phyloP scores from a whole-genome alignment of 2,888 invertebrate species.

The Quadroppia sp. region DNA sequence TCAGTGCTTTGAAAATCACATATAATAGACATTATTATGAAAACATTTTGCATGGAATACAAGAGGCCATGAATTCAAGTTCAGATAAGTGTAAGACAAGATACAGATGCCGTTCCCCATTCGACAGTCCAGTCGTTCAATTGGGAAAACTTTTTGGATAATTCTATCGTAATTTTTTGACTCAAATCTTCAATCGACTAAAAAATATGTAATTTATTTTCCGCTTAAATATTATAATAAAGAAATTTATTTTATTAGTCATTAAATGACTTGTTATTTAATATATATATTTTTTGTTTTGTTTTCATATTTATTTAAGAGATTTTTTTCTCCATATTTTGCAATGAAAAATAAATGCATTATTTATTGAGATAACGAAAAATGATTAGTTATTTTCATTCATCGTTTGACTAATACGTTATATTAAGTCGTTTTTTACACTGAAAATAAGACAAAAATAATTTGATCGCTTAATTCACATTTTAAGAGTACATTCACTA shows the following conservation, averaged over 20 bases:
- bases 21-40: not conserved
- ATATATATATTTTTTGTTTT: not conserved
- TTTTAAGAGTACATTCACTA: not conserved
- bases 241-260: not conserved
- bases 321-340: not conserved
- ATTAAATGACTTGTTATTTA: not conserved
- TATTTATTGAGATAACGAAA: not conserved
- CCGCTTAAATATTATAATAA: not conserved
- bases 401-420: not conserved
- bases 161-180: no score
- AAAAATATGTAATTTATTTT: not conserved
- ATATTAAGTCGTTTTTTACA: not conserved
- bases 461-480: not conserved
- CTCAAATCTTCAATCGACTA: no score
- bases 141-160: not conserved
- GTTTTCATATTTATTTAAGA: not conserved
- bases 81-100: not conserved
- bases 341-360: not conserved
- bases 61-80: not conserved
- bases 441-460: not conserved
- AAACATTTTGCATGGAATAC: constrained; percentile 6
- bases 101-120: not conserved
- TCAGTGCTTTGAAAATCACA: not conserved
- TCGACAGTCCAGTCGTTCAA: not conserved
- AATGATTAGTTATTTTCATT: constrained; percentile 3